Percentiles rank a stretch among this genome's conserved stretches.
These are phyloP conservation scores for Perca fluviatilis DNA, from an alignment of 2,113 vertebrate species.

Conservation along the genomic window DNA sequence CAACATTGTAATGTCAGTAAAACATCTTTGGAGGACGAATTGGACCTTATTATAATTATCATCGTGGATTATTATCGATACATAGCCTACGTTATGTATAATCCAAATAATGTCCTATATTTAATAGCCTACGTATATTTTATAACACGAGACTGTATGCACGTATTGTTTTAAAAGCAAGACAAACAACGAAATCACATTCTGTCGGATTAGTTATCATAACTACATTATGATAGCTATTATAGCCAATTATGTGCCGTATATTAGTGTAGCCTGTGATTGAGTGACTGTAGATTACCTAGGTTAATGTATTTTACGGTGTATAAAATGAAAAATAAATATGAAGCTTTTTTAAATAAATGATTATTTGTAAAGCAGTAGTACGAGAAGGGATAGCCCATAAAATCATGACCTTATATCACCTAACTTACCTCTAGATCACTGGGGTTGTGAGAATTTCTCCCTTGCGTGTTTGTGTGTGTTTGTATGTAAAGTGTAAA, in stretches of 20 bases:
- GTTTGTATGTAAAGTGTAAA: conserved; percentile 64
- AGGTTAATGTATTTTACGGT: neutral
- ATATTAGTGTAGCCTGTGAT: neutral
- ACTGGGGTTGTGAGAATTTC: conserved; percentile 25
- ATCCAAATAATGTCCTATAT: neutral
- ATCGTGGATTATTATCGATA: neutral
- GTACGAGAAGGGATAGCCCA: neutral
- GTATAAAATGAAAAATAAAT: neutral
- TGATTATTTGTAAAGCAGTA: neutral
- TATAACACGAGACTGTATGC: too few species aligned
- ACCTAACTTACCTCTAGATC: neutral
- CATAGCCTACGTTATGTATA: neutral
- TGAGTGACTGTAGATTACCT: neutral
- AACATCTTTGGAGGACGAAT: neutral
- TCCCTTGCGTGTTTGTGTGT: conserved; percentile 34
- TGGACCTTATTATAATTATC: neutral
- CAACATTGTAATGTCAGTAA: neutral
- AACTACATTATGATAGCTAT: neutral
- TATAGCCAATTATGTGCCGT: neutral
- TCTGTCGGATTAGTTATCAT: neutral
- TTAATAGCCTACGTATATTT: neutral
- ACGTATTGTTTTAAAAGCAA: neutral
- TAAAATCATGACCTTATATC: neutral
- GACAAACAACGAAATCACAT: too few species aligned
- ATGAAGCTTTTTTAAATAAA: neutral